phyloP scores from a whole-genome alignment of 1,140 invertebrate genomes.

The Hyles vespertilio region DNA sequence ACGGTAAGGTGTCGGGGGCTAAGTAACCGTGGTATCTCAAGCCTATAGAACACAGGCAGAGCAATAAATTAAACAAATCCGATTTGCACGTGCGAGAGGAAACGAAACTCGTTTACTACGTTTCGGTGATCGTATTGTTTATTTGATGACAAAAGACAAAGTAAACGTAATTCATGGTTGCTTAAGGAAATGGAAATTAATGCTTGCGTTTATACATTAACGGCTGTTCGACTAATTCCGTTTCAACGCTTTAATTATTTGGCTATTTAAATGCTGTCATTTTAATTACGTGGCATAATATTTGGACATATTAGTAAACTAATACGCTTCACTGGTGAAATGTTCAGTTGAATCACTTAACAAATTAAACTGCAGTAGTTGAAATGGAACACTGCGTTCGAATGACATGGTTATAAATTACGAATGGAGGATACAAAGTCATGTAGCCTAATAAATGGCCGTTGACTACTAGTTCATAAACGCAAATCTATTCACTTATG shows the following conservation, averaged over 20 bases:
- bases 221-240: neutral
- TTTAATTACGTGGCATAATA: neutral
- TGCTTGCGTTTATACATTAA: neutral
- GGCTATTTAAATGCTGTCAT: neutral
- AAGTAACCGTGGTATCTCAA: slow-evolving; percentile 32
- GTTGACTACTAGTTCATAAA: too few species aligned
- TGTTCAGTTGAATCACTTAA: too few species aligned
- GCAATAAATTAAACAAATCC: slow-evolving; percentile 71
- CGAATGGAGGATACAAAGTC: too few species aligned
- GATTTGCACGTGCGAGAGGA: slow-evolving; percentile 61
- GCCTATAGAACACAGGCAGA: slow-evolving; percentile 46
- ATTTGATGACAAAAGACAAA: slow-evolving; percentile 45
- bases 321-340: too few species aligned
- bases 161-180: slow-evolving; percentile 40
- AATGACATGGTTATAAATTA: too few species aligned
- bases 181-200: slow-evolving; percentile 13
- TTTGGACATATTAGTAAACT: too few species aligned
- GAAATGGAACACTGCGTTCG: too few species aligned
- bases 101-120: slow-evolving; percentile 42
- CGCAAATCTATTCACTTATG: too few species aligned
- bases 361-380: too few species aligned
- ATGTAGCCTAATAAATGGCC: too few species aligned
- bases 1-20: slow-evolving; percentile 37
- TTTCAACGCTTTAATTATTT: neutral
- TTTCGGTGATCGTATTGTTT: slow-evolving; percentile 50